Evolutionary conservation across 2,797 vertebrate species (phyloP).

Genomic region (Poeciliopsis infans): DNA sequence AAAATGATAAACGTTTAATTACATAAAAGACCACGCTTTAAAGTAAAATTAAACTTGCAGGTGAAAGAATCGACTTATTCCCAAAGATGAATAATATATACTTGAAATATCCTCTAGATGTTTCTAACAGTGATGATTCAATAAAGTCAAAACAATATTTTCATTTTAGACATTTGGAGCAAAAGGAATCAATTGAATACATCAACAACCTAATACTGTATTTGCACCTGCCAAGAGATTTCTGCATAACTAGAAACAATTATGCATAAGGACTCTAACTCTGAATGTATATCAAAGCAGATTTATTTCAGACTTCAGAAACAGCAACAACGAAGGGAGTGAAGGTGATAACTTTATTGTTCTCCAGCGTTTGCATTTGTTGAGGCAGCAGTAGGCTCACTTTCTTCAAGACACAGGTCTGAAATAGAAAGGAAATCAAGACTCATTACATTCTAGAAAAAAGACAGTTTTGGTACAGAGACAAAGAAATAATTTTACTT

Average conservation of each 20-base stretch:
- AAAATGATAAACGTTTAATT: neutral
- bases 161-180: neutral
- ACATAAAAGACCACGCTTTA: neutral
- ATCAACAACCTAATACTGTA: neutral
- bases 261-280: neutral
- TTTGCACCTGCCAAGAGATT: neutral
- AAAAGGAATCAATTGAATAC: neutral
- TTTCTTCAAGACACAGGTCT: conserved; percentile 48
- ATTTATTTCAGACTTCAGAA: neutral
- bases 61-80: neutral
- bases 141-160: neutral
- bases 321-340: conserved; percentile 3
- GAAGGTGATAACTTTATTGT: conserved; percentile 1
- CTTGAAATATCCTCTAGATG: neutral
- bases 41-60: neutral
- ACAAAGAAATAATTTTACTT: conserved; percentile 18
- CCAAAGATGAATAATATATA: neutral
- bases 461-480: no score
- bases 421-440: conserved; percentile 26
- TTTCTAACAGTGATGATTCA: neutral
- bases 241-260: neutral
- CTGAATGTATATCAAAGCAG: neutral
- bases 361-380: conserved; percentile 8
- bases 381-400: neutral
- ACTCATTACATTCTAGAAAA: neutral